Evolutionary conservation across 1,140 invertebrate genomes (phyloP).

Genomic region (Drosophila ironensis): DNA sequence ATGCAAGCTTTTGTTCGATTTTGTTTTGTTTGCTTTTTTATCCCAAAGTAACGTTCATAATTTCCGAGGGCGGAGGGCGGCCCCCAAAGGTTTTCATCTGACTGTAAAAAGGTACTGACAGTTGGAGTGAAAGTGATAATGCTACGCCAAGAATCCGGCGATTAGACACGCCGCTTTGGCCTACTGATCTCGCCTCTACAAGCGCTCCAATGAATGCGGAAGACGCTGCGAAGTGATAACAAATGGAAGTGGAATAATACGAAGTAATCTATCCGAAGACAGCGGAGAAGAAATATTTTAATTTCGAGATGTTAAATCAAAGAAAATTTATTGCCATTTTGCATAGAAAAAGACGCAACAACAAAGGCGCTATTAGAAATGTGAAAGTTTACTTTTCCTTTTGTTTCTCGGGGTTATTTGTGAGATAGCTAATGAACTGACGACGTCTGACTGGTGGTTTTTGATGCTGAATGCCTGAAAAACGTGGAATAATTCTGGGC

Average conservation of each 20-base stretch:
- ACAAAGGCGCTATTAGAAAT: slow-evolving; percentile 56
- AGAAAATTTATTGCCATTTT: slow-evolving; percentile 65
- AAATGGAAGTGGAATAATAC: slow-evolving; percentile 16
- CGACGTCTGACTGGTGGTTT: slow-evolving; percentile 30
- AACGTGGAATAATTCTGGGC: slow-evolving; percentile 20
- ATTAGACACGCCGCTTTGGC: slow-evolving; percentile 55
- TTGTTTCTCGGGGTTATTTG: slow-evolving; percentile 19
- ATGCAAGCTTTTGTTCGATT: slow-evolving; percentile 43
- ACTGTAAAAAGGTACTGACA: slow-evolving; percentile 26
- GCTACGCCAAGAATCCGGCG: slow-evolving; percentile 38
- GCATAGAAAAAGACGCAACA: slow-evolving; percentile 31
- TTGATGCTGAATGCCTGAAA: background rate
- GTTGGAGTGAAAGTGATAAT: slow-evolving; percentile 60
- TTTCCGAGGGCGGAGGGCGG: slow-evolving; percentile 13
- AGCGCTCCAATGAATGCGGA: slow-evolving; percentile 61
- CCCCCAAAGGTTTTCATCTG: slow-evolving; percentile 26
- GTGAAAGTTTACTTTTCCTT: slow-evolving; percentile 78
- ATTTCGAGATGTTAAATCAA: slow-evolving; percentile 71
- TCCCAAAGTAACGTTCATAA: slow-evolving; percentile 32
- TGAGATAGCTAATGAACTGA: slow-evolving; percentile 67
- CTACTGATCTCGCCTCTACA: slow-evolving; percentile 15
- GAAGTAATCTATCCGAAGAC: slow-evolving; percentile 17
- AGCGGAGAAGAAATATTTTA: slow-evolving; percentile 36
- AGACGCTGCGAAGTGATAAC: slow-evolving; percentile 4
- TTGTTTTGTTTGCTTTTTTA: slow-evolving; percentile 24